Percentiles rank a stretch among this genome's conserved stretches.
Conservation (phyloP, 2,797 vertebrate genomes). For the Sebastes trivittatus region DNA sequence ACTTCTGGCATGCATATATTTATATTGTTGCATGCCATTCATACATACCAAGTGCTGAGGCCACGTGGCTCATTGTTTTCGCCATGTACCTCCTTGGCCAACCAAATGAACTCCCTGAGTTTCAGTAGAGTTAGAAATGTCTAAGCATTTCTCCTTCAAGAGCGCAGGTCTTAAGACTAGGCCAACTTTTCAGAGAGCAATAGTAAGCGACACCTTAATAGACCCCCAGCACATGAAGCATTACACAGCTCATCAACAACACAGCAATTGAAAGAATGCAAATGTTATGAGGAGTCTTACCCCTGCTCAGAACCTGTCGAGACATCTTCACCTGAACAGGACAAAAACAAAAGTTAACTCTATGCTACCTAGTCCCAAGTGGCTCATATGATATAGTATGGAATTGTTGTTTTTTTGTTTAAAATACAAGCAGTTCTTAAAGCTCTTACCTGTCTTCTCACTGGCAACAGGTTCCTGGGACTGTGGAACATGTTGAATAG, state of each 20-base stretch:
- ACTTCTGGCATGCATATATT: constrained; percentile 53
- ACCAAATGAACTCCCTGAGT: constrained; percentile 74
- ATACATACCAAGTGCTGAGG: constrained; percentile 76
- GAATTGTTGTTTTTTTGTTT: background rate
- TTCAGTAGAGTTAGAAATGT: constrained; percentile 74
- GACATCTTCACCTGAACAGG: constrained; percentile 72
- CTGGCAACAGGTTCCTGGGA: constrained; percentile 67
- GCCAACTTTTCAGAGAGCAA: constrained; percentile 52
- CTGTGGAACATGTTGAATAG: constrained; percentile 64
- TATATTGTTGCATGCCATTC: constrained; percentile 67
- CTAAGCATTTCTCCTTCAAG: constrained; percentile 65
- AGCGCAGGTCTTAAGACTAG: constrained; percentile 55
- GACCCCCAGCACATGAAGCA: constrained; percentile 42
- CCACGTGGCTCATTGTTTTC: constrained; percentile 71
- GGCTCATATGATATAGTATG: background rate
- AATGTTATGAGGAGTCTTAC: constrained; percentile 73
- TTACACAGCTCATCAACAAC: constrained; percentile 11
- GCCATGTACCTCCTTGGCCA: constrained; percentile 66
- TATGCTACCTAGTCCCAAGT: background rate
- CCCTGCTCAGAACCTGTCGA: constrained; percentile 80
- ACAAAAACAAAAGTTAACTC: background rate
- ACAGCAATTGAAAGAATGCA: background rate
- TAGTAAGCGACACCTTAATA: constrained; percentile 29
- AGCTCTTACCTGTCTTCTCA: constrained; percentile 77
- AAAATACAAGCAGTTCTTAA: background rate